phyloP scores from a whole-genome alignment of 2,888 invertebrate species.

The Drosophila cognata region DNA sequence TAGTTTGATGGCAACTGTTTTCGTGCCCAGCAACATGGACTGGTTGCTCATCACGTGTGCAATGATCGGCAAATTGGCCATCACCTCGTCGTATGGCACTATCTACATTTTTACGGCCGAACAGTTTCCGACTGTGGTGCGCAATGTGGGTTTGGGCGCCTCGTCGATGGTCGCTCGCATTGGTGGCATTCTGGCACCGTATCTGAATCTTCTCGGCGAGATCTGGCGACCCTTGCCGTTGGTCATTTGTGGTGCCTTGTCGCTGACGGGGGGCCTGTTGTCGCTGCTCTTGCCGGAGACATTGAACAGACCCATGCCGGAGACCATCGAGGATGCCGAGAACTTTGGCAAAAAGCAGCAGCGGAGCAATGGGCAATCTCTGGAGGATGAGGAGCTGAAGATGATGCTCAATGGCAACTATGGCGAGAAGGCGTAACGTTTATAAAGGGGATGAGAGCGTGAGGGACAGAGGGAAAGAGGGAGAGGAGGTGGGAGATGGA shows the following conservation, averaged over 20 bases:
- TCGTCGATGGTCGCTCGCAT: constrained; percentile 94
- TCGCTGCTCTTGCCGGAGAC: constrained; percentile 93
- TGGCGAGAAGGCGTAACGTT: constrained; percentile 2
- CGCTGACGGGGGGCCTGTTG: constrained; percentile 89
- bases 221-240: constrained; percentile 89
- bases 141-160: constrained; percentile 94
- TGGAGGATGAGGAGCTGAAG: constrained; percentile 63
- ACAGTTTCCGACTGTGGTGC: constrained; percentile 90
- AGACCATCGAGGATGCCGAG: constrained; percentile 93
- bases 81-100: constrained; percentile 90
- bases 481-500: background rate
- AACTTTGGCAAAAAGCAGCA: constrained; percentile 86
- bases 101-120: constrained; percentile 91
- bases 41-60: constrained; percentile 88
- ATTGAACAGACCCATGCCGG: constrained; percentile 90
- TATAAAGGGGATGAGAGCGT: background rate
- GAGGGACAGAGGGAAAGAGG: background rate
- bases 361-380: background rate
- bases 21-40: constrained; percentile 86
- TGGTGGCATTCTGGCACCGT: constrained; percentile 90
- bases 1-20: constrained; percentile 87
- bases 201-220: constrained; percentile 89
- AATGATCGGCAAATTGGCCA: constrained; percentile 90
- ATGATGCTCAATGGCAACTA: constrained; percentile 64
- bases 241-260: constrained; percentile 90